A percentile compares a stretch with the other conserved stretches of the same genome.
phyloP scores from a whole-genome alignment of 2,797 vertebrate species.

The Neosalanx taihuensis region DNA sequence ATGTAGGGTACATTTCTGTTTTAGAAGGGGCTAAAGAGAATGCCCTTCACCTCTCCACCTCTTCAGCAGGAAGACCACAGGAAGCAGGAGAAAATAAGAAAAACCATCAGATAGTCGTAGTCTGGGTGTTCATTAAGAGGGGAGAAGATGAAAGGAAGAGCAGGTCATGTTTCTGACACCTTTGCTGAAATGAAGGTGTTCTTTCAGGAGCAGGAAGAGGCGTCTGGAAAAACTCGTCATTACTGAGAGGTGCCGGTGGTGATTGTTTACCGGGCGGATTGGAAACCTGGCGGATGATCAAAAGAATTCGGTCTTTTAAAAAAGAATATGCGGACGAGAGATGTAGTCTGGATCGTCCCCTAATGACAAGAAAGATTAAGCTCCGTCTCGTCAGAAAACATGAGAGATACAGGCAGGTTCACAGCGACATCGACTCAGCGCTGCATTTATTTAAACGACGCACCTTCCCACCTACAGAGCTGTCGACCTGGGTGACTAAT shows the following conservation, averaged over 20 bases:
- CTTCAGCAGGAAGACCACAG: too few species aligned
- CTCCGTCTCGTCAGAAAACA: not conserved
- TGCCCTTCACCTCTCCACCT: too few species aligned
- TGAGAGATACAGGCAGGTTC: not conserved
- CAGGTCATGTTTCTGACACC: conserved; percentile 60
- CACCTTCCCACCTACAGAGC: not conserved
- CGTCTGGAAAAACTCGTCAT: conserved; percentile 69
- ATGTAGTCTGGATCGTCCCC: conserved; percentile 21
- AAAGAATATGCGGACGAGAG: not conserved
- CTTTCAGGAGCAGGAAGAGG: conserved; percentile 40
- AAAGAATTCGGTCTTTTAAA: conserved; percentile 37
- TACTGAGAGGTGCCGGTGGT: conserved; percentile 45
- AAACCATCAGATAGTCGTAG: not conserved
- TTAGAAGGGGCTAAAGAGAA: too few species aligned
- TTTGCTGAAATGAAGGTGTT: conserved; percentile 57
- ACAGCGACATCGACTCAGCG: not conserved
- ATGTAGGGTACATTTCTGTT: not conserved
- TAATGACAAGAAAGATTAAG: conserved; percentile 43
- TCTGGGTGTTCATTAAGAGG: conserved; percentile 62
- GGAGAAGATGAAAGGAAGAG: conserved; percentile 62
- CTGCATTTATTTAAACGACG: not conserved
- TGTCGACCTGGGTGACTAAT: not conserved
- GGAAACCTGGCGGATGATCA: conserved; percentile 59
- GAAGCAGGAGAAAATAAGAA: not conserved
- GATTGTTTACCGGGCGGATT: conserved; percentile 65